Conservation (phyloP, 2,888 invertebrate genomes). For the Epinotia demarniana region DNA sequence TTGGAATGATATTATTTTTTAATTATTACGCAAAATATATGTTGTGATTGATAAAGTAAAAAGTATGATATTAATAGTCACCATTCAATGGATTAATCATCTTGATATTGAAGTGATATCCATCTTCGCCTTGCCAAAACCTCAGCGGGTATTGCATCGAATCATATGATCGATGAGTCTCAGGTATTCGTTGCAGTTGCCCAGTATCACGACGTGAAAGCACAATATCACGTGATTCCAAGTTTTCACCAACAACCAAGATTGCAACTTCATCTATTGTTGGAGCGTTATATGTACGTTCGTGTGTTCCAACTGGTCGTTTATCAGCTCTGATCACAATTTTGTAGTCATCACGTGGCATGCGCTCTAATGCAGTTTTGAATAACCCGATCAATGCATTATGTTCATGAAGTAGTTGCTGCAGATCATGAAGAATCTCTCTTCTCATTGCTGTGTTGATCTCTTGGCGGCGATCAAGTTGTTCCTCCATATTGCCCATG, state of each 20-base stretch:
- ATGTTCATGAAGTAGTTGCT: constrained; percentile 53
- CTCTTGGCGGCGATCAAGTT: constrained; percentile 46
- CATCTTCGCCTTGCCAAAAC: constrained; percentile 54
- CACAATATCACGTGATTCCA: constrained; percentile 46
- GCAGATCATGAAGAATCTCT: constrained; percentile 52
- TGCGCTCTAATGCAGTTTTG: constrained; percentile 48
- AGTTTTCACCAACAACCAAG: constrained; percentile 52
- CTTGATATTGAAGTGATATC: constrained; percentile 51
- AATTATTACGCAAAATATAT: no score
- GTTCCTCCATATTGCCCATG: constrained; percentile 48
- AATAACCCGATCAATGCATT: constrained; percentile 50
- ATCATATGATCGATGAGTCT: constrained; percentile 5
- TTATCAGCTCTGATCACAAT: constrained; percentile 43
- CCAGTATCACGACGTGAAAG: neutral
- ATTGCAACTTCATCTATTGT: constrained; percentile 54
- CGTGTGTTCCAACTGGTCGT: constrained; percentile 44
- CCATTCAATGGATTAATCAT: constrained; percentile 47
- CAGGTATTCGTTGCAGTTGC: neutral
- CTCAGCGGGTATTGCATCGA: constrained; percentile 47
- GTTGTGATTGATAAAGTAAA: no score
- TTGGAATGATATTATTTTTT: no score
- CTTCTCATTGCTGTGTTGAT: constrained; percentile 49
- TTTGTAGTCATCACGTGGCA: constrained; percentile 56
- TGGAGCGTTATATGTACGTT: constrained; percentile 47
- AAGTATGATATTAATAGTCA: neutral